Percentiles rank a stretch among this genome's conserved stretches.
Conservation (phyloP, 1,140 invertebrate genomes). For the Drosophila setifemur region DNA sequence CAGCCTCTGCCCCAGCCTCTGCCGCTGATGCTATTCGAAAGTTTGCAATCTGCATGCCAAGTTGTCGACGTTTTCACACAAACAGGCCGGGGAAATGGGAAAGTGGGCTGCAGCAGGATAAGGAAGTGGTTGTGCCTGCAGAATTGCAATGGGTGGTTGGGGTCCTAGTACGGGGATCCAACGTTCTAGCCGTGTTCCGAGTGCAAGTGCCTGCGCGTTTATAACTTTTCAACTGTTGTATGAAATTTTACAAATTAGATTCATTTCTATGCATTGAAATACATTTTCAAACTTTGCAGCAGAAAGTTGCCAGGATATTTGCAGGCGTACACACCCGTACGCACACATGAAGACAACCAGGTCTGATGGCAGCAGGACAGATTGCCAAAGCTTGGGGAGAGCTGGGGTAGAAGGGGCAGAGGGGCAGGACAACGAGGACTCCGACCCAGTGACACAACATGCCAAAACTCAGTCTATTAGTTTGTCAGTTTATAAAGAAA, state of each 20-base stretch:
- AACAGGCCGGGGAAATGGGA: conserved; percentile 53
- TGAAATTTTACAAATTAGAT: conserved; percentile 81
- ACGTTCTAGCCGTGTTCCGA: conserved; percentile 58
- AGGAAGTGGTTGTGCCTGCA: conserved; percentile 2
- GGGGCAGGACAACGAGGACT: conserved; percentile 20
- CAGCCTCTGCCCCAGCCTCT: no score
- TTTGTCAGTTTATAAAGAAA: conserved; percentile 81
- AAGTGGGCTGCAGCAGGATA: conserved; percentile 7
- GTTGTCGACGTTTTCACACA: conserved; percentile 79
- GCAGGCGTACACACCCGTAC: conserved; percentile 31
- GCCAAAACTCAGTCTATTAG: conserved; percentile 79
- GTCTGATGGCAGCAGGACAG: conserved; percentile 31
- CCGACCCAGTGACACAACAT: conserved; percentile 59
- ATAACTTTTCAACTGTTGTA: conserved; percentile 81
- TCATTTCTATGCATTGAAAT: conserved; percentile 81
- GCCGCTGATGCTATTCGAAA: conserved; percentile 66
- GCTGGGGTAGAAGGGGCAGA: not conserved
- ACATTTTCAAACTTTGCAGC: conserved; percentile 78
- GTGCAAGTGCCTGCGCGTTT: conserved; percentile 78
- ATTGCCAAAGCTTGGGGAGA: not conserved
- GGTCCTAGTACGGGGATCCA: not conserved
- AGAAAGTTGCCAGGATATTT: conserved; percentile 76
- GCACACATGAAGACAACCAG: conserved; percentile 34
- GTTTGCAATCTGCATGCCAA: conserved; percentile 80
- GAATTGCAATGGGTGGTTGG: conserved; percentile 11